Conservation (phyloP, 2,113 vertebrate genomes). For the Fulica atra region DNA sequence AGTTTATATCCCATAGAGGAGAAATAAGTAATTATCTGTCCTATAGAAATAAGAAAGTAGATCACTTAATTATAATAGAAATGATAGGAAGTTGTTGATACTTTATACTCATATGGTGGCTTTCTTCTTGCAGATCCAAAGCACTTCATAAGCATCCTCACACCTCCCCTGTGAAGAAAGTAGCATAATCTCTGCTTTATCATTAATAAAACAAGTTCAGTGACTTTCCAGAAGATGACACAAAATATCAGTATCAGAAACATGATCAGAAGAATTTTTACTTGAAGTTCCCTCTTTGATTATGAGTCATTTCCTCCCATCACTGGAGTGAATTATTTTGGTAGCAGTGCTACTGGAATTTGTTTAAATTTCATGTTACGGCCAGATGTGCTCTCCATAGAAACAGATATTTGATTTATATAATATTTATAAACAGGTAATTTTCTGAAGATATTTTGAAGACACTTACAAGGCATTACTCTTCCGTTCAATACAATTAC, state of each 20-base stretch:
- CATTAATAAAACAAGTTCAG: background rate
- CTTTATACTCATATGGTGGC: background rate
- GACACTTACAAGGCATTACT: background rate
- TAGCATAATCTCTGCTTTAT: background rate
- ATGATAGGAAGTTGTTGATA: background rate
- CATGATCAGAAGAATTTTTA: slow-evolving; percentile 26
- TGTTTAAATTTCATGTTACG: background rate
- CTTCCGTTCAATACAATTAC: background rate
- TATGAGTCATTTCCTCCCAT: slow-evolving; percentile 27
- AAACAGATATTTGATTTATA: background rate
- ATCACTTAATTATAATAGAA: slow-evolving; percentile 1
- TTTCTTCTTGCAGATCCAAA: slow-evolving; percentile 16
- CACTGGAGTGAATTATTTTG: background rate
- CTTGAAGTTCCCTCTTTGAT: slow-evolving; percentile 1
- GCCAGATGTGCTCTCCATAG: background rate
- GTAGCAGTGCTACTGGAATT: background rate
- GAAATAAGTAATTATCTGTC: background rate
- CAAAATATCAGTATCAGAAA: background rate
- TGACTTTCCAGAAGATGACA: slow-evolving; percentile 20
- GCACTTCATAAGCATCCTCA: background rate
- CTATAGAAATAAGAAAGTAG: background rate
- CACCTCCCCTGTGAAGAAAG: background rate
- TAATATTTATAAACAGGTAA: background rate
- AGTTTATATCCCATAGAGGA: background rate
- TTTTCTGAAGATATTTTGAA: background rate